A percentile compares a stretch with the other conserved stretches of the same genome.
Conservation (phyloP, 2,888 invertebrate species). For the Orchesellides sinensis region DNA sequence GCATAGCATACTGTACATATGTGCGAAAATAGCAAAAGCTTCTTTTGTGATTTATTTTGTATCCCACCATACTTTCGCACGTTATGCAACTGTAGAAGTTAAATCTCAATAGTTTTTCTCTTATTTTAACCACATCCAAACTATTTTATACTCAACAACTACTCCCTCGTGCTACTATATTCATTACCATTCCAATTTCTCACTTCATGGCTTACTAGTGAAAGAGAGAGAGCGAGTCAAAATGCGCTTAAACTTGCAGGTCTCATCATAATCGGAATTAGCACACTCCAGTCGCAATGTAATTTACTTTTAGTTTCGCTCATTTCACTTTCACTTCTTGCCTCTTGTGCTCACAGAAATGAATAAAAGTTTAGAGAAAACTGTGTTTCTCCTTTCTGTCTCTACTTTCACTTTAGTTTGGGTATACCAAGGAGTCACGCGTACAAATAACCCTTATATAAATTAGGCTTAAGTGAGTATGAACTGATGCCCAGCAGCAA, state of each 20-base stretch:
- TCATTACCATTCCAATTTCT: constrained; percentile 59
- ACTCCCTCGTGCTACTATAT: constrained; percentile 39
- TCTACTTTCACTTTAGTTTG: too few species aligned
- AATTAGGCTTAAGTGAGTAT: constrained; percentile 32
- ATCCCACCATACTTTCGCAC: too few species aligned
- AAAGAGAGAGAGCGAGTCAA: constrained; percentile 23
- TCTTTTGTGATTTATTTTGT: too few species aligned
- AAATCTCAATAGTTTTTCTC: constrained; percentile 6
- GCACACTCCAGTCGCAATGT: constrained; percentile 24
- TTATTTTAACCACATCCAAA: constrained; percentile 20
- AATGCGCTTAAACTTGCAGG: constrained; percentile 47
- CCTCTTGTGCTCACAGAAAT: constrained; percentile 11
- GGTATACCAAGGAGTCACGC: too few species aligned
- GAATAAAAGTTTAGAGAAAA: not conserved
- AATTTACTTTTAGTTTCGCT: constrained; percentile 47
- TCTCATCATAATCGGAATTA: constrained; percentile 49
- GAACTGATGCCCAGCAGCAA: too few species aligned
- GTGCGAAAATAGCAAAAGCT: not conserved
- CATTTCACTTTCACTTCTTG: constrained; percentile 37
- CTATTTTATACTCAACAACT: constrained; percentile 47
- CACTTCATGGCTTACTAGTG: constrained; percentile 48
- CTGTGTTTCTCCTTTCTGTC: too few species aligned
- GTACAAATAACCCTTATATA: constrained; percentile 16
- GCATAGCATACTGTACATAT: too few species aligned
- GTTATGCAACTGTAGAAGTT: too few species aligned